Evolutionary conservation across 1,140 invertebrate species (phyloP), one percentile per base, ranked within the genome.

Genomic region (Agrilus planipennis): DNA sequence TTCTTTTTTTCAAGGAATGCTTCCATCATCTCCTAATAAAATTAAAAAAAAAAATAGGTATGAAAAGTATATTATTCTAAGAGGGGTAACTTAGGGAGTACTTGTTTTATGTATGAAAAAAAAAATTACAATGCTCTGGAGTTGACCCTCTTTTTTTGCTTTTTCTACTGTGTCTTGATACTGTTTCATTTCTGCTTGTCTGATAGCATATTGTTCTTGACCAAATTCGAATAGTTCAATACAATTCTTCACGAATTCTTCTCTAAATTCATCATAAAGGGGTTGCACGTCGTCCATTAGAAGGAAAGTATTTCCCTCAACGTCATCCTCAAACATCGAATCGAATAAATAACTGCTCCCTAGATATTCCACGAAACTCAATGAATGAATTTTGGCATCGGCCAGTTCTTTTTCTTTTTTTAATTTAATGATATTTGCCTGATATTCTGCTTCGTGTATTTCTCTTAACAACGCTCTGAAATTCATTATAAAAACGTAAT

Each of bases 291-390:
- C 75, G 12, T 77, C 70, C 18, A 87, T 66, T 36, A 71, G 55
- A 14, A 79, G 62, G 4, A 90, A 63, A n/a, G 72, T 60, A 32
- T 64, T 68, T 0, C 84, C 85, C 49, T 85, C 78, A 36, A 64
- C 51, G 58, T 91, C 87, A 37, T 76, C 68, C 39, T 73, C 60
- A 61, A 83, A 90, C 70, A 91, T 73, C 12, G 70, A 65, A 19
- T 81, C 65, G 55, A 88, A 80, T n/a, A 91, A 58, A 44, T 78
- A 70, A 41, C 78, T 75, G 6, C 74, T 75, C 55, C 84, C 73
- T 25, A 91, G 61, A 52, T 75, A 64, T 57, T 86, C 82, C 5
- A 86, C 76, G 60, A 78, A 86, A 36, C 75, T 74, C 56, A 63
- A 53, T 46, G 70, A 50, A 50, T 73, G 53, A 46, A 67, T 40